Evolutionary conservation across 2,113 vertebrate species (phyloP).

Genomic region (Callorhinus ursinus): DNA sequence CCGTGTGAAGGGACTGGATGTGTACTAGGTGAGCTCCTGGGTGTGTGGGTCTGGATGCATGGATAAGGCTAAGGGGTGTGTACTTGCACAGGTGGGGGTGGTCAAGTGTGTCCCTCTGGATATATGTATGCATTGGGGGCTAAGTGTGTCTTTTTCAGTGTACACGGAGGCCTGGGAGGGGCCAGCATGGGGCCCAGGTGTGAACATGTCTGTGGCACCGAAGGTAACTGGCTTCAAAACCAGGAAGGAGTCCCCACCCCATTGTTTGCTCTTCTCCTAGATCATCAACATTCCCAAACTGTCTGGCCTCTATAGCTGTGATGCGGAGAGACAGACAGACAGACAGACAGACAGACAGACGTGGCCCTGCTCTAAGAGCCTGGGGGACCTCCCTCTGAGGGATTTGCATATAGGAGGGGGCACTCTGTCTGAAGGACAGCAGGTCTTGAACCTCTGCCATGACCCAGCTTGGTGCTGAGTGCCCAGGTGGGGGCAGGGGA

Average conservation of each 20-base stretch:
- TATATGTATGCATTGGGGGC: neutral
- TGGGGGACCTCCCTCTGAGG: neutral
- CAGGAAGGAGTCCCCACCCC: neutral
- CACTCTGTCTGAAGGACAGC: neutral
- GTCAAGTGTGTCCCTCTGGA: neutral
- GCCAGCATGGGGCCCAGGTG: neutral
- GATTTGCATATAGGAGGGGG: no score
- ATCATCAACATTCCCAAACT: neutral
- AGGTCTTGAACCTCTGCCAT: neutral
- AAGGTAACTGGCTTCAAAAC: neutral
- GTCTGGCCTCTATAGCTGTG: neutral
- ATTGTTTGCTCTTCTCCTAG: neutral
- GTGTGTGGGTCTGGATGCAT: neutral
- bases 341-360: neutral
- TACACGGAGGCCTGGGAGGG: neutral
- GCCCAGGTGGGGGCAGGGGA: neutral
- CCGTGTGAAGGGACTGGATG: neutral
- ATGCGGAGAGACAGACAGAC: neutral
- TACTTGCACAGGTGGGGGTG: neutral
- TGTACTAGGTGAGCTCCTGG: neutral
- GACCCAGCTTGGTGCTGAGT: neutral
- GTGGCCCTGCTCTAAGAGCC: neutral
- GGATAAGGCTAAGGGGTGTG: neutral
- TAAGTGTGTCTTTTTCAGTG: neutral
- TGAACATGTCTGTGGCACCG: neutral